These are phyloP conservation scores for Poeciliopsis infans DNA, from an alignment of 2,797 vertebrate genomes.

Conservation along the genomic window DNA sequence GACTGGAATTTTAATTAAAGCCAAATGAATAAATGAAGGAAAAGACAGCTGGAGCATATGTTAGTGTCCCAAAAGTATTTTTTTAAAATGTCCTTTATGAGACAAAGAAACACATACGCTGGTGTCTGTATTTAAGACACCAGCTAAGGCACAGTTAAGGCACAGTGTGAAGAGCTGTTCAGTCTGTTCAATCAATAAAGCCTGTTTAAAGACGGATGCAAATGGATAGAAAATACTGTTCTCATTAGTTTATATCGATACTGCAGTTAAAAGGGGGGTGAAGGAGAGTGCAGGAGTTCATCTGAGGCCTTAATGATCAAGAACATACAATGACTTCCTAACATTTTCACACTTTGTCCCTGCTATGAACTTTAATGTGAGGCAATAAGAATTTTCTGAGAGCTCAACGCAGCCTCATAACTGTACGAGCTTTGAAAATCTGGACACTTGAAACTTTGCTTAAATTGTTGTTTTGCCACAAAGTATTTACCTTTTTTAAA, in stretches of 20 bases:
- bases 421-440: background rate
- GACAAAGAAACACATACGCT: background rate
- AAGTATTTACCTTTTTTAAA: background rate
- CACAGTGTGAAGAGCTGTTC: conserved; percentile 1
- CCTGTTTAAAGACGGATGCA: conserved; percentile 38
- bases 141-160: no score
- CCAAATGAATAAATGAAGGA: background rate
- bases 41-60: background rate
- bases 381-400: background rate
- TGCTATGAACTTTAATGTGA: background rate
- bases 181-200: conserved; percentile 6
- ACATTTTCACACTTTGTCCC: background rate
- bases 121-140: background rate
- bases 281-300: background rate
- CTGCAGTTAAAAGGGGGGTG: background rate
- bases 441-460: background rate
- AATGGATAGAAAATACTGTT: conserved; percentile 44
- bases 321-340: background rate
- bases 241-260: conserved; percentile 29
- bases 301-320: conserved; percentile 32
- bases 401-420: background rate
- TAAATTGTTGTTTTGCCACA: background rate
- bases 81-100: background rate
- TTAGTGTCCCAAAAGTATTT: background rate
- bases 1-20: background rate